These are phyloP conservation scores for Zophobas morio DNA, from an alignment of 1,140 invertebrate species.

Conservation along the genomic window DNA sequence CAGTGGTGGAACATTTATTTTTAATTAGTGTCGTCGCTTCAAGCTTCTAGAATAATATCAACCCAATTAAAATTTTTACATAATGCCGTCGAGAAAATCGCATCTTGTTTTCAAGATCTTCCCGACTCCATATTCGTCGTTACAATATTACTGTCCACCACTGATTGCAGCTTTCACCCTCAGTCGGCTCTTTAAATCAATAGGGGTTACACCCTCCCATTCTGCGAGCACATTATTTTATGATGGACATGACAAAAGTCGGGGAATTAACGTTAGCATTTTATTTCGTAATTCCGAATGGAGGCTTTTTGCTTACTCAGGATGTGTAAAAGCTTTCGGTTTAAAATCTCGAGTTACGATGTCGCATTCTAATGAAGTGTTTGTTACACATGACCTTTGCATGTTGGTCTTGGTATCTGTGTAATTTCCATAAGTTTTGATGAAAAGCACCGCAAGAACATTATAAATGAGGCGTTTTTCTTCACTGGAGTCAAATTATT, in stretches of 20 bases:
- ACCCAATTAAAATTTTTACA: constrained; percentile 39
- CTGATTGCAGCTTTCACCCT: constrained; percentile 54
- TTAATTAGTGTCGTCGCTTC: constrained; percentile 42
- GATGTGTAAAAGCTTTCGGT: background rate
- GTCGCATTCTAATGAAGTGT: constrained; percentile 10
- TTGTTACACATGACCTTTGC: constrained; percentile 21
- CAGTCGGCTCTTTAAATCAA: constrained; percentile 55
- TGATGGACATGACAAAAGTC: constrained; percentile 47
- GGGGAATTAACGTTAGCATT: constrained; percentile 36
- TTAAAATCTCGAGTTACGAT: constrained; percentile 21
- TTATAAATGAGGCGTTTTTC: too few species aligned
- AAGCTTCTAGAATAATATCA: constrained; percentile 37
- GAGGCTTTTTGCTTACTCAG: constrained; percentile 1
- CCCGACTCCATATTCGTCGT: constrained; percentile 8
- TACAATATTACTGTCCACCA: constrained; percentile 28
- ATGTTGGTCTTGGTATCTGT: constrained; percentile 25
- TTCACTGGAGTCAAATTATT: too few species aligned
- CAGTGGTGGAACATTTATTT: constrained; percentile 47
- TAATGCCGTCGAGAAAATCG: background rate
- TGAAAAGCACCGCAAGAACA: background rate
- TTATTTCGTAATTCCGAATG: constrained; percentile 24
- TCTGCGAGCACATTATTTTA: constrained; percentile 45
- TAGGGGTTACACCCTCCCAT: constrained; percentile 55
- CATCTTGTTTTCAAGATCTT: background rate
- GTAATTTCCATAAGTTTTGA: constrained; percentile 4